Percentiles rank a stretch among this genome's conserved stretches.
Conservation (phyloP, 2,113 vertebrate genomes). For the Sakesphorus luctuosus region DNA sequence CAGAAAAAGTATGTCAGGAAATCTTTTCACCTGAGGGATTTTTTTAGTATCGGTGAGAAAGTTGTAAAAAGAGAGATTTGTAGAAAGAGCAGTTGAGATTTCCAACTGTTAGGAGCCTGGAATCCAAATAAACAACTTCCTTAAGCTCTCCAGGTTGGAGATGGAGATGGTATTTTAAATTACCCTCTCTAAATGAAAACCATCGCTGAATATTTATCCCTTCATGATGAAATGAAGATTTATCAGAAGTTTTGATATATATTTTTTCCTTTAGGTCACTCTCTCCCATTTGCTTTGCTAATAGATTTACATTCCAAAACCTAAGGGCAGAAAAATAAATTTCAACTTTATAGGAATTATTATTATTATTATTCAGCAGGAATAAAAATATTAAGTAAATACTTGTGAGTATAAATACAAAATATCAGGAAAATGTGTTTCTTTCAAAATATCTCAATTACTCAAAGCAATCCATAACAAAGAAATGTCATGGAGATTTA, state of each 20-base stretch:
- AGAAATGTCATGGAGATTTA: not conserved
- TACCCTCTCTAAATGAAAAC: not conserved
- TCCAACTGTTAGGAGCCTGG: slow-evolving; percentile 9
- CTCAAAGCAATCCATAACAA: not conserved
- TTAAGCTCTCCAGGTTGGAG: not conserved
- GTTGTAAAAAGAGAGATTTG: slow-evolving; percentile 2
- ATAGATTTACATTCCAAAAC: not conserved
- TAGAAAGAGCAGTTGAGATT: not conserved
- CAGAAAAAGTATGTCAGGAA: not conserved
- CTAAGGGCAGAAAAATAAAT: not conserved
- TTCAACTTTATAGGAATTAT: not conserved
- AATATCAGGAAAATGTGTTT: not conserved
- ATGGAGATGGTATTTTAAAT: not conserved
- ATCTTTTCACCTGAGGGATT: not conserved
- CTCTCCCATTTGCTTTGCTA: not conserved
- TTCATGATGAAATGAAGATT: not conserved
- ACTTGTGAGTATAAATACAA: not conserved
- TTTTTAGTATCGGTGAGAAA: slow-evolving; percentile 14
- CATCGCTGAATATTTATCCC: not conserved
- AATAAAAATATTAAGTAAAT: not conserved
- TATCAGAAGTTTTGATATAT: not conserved
- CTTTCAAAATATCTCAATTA: not conserved
- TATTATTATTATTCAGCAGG: not conserved
- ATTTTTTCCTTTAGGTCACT: not conserved
- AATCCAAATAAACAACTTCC: slow-evolving; percentile 6